Base-by-base conservation (phyloP, 2,113 vertebrate genomes). In the Myrmophylax atrothorax region DNA sequence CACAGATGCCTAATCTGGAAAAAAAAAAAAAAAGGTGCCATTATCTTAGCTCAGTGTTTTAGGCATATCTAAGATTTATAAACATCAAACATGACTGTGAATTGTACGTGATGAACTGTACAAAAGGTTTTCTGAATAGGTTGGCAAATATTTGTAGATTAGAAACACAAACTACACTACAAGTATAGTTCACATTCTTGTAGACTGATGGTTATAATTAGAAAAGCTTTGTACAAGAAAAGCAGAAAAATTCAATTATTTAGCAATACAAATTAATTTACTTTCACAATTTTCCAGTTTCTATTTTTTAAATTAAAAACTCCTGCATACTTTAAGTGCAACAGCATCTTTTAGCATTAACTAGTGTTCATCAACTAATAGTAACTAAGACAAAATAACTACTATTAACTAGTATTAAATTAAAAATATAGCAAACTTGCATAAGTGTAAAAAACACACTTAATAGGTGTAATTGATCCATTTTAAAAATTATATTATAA, bases 1-100 rank as follows among this genome's bases (percentile, higher is more conserved):
- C 98, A 98, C 70, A 99, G 97, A 96, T 99, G 98, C 60, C 98
- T 99, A 87, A 99, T 98, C 99, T 99, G 97, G 40, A 97, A 97
- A 75, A 96, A 15, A 29, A 55, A 28, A 40, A 87, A 88, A 52
- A 35, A 20, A 15, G 18, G 16, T 23, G 28, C 53, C 4, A 76
- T 76, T 86, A 33, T 44, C 49, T 73, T 68, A 64, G 25, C 23
- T 50, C 18, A 29, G 7, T 38, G 55, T 94, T 97, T 95, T 40
- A 90, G 69, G n/a, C 37, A 50, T 53, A 64, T 20, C 28, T 47
- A 14, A 40, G 75, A 75, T 24, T 63, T 23, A 40, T 29, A 37
- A 74, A 69, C 38, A 64, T 18, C 26, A 69, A 67, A 24, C 4
- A 3, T 50, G 20, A 16, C 18, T 10, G 18, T 35, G 47, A 85